Conservation (phyloP, 2,113 vertebrate genomes). For the Nibea coibor region DNA sequence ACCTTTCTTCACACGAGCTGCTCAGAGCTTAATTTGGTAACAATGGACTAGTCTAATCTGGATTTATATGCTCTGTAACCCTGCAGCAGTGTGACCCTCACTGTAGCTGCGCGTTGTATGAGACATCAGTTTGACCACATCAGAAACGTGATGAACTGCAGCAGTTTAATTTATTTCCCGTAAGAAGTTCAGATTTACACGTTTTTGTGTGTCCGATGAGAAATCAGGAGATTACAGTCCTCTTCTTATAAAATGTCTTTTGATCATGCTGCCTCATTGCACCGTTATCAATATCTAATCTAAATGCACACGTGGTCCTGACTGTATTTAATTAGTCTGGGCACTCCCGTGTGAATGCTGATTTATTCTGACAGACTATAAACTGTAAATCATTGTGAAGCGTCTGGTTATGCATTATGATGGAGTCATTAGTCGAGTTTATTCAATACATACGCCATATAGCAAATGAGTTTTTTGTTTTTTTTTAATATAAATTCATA, state of each 20-base stretch:
- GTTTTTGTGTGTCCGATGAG: not conserved
- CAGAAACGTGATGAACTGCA: not conserved
- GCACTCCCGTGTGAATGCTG: not conserved
- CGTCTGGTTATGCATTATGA: not conserved
- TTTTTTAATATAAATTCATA: not conserved
- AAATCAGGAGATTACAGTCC: not conserved
- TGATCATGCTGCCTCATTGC: not conserved
- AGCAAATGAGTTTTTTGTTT: not conserved
- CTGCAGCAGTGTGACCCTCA: not conserved
- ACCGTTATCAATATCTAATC: not conserved
- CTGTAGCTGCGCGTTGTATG: not conserved
- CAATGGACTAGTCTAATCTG: slow-evolving; percentile 3
- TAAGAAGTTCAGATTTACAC: not conserved
- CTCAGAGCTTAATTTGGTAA: not conserved
- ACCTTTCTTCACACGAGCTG: not conserved
- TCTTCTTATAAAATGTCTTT: not conserved
- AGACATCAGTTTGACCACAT: not conserved
- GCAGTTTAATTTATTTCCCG: not conserved
- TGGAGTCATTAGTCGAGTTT: not conserved
- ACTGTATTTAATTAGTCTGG: not conserved
- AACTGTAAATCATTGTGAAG: not conserved
- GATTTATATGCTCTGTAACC: slow-evolving; percentile 7
- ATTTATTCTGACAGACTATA: not conserved
- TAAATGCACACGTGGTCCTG: not conserved
- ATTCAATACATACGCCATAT: too few relatives aligned